These are phyloP conservation scores for Pelodytes ibericus DNA, from an alignment of 2,797 vertebrate species.

Conservation along the genomic window DNA sequence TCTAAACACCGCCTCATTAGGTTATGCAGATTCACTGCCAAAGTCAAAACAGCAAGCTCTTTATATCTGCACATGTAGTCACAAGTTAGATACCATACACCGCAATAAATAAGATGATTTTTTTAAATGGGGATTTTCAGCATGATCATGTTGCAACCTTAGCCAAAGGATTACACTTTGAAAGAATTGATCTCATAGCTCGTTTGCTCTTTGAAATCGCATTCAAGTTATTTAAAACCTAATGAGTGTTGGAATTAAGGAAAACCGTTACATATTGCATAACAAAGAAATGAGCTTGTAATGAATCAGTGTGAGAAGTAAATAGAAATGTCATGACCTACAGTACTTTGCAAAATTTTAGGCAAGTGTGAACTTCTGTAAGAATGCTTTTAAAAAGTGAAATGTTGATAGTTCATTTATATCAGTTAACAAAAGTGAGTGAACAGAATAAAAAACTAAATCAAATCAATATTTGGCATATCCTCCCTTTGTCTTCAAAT, in stretches of 20 bases:
- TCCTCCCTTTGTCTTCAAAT: too few species aligned
- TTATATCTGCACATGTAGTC: slow-evolving; percentile 16
- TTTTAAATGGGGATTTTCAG: slow-evolving; percentile 30
- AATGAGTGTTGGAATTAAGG: not conserved
- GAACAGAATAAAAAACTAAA: too few species aligned
- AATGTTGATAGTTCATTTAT: too few species aligned
- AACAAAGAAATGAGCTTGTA: too few species aligned
- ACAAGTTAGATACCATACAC: slow-evolving; percentile 32
- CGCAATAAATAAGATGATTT: slow-evolving; percentile 15
- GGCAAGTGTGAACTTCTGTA: too few species aligned
- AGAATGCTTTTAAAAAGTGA: too few species aligned
- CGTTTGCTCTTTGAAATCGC: slow-evolving; percentile 22
- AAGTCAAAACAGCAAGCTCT: slow-evolving; percentile 32
- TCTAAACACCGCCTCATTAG: not conserved
- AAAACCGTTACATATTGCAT: too few species aligned
- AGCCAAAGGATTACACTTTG: slow-evolving; percentile 32
- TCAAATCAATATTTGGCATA: too few species aligned
- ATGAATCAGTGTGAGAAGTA: too few species aligned
- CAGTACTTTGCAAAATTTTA: too few species aligned
- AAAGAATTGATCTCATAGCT: slow-evolving; percentile 13
- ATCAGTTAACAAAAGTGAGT: too few species aligned
- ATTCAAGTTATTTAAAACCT: slow-evolving; percentile 9
- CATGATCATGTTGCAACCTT: slow-evolving; percentile 23
- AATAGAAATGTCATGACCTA: too few species aligned
- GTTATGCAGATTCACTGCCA: slow-evolving; percentile 12